These are phyloP conservation scores for Polylopha cassiicola DNA, from an alignment of 2,888 invertebrate genomes.

Conservation along the genomic window DNA sequence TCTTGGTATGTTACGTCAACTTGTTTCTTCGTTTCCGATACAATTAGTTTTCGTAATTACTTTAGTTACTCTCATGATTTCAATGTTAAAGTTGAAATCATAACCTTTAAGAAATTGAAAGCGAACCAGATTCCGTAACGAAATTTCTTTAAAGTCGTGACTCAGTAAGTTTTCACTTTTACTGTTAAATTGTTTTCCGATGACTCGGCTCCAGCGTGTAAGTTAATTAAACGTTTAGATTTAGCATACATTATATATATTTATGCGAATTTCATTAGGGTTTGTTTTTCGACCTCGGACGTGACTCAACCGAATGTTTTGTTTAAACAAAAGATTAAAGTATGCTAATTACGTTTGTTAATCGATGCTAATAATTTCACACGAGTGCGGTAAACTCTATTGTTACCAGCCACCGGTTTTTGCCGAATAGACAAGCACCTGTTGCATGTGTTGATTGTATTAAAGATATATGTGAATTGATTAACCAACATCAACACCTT, in stretches of 20 bases:
- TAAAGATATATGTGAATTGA: too few relatives aligned
- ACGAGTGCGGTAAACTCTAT: constrained; percentile 17
- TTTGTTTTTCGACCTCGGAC: constrained; percentile 19
- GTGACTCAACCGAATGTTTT: constrained; percentile 20
- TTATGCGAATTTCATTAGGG: constrained; percentile 15
- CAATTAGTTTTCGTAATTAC: too few relatives aligned
- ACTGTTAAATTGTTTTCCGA: constrained; percentile 5
- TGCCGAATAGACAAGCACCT: constrained; percentile 10
- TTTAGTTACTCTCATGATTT: too few relatives aligned
- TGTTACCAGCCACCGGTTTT: constrained; percentile 21
- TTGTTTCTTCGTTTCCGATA: too few relatives aligned
- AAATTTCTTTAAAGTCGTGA: constrained; percentile 19
- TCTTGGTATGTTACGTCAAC: too few relatives aligned
- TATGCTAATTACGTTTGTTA: constrained; percentile 32
- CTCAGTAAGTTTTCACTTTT: constrained; percentile 19
- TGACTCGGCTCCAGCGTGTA: too few relatives aligned
- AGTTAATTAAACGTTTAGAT: constrained; percentile 3
- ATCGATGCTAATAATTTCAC: constrained; percentile 29
- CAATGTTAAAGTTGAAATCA: too few relatives aligned
- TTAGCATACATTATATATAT: neutral
- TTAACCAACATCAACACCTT: too few relatives aligned
- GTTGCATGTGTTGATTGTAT: constrained; percentile 6
- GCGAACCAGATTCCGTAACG: too few relatives aligned
- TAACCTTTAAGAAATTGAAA: constrained; percentile 21
- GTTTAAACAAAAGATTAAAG: constrained; percentile 29